Conservation (phyloP, 2,888 invertebrate species). For the Dioctria rufipes region DNA sequence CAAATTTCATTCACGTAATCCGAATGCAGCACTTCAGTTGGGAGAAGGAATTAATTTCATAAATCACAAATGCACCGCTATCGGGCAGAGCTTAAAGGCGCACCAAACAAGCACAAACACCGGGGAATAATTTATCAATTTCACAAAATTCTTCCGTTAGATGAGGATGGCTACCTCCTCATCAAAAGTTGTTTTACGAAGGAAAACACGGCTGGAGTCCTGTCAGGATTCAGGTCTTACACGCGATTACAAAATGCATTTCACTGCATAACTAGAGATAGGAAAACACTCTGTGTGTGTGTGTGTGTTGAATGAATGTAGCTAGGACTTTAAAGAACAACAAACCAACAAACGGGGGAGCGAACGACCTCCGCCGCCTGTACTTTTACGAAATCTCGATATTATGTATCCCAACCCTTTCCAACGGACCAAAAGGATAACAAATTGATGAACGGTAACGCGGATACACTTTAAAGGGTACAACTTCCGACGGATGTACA, state of each 20-base stretch:
- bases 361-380: not conserved
- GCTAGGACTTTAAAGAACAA: not conserved
- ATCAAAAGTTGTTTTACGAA: constrained; percentile 34
- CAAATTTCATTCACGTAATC: constrained; percentile 19
- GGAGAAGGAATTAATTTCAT: constrained; percentile 22
- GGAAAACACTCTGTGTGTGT: not conserved
- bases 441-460: not conserved
- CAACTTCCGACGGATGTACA: constrained; percentile 40
- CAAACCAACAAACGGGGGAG: not conserved
- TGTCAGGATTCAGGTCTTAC: constrained; percentile 39
- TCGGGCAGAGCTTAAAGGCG: constrained; percentile 14
- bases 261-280: constrained; percentile 9
- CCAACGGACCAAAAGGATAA: constrained; percentile 9
- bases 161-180: constrained; percentile 5
- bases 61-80: constrained; percentile 41
- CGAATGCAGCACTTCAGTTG: constrained; percentile 42
- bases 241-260: constrained; percentile 47
- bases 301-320: not conserved
- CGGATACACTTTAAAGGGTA: not conserved
- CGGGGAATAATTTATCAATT: constrained; percentile 43
- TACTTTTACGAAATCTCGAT: not conserved
- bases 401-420: constrained; percentile 16
- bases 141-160: constrained; percentile 13
- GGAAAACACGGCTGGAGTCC: constrained; percentile 37
- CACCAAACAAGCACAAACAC: constrained; percentile 22